These are phyloP conservation scores for Ormyrus pomaceus DNA, from an alignment of 2,888 invertebrate genomes.

Conservation along the genomic window DNA sequence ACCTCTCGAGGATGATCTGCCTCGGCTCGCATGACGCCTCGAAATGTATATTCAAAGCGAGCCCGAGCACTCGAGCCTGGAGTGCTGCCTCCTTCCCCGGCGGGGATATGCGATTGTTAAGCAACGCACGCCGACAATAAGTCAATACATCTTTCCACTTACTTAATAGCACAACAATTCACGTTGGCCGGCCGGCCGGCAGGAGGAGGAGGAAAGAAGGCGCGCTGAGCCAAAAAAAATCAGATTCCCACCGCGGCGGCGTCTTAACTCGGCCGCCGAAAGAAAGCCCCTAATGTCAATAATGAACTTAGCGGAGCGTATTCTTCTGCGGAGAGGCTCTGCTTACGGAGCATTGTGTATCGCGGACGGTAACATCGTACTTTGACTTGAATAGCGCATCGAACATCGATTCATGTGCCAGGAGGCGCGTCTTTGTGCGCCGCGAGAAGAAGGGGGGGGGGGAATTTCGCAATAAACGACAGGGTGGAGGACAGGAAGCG, in stretches of 20 bases:
- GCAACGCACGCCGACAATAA: conserved; percentile 48
- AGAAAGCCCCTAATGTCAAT: conserved; percentile 50
- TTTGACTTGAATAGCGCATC: conserved; percentile 49
- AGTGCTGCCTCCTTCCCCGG: background rate
- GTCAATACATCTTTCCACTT: conserved; percentile 52
- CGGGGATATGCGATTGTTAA: conserved; percentile 22
- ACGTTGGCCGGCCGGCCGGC: background rate
- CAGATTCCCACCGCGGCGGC: background rate
- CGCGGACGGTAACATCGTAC: conserved; percentile 22
- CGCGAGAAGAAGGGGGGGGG: background rate
- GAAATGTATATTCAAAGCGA: conserved; percentile 32
- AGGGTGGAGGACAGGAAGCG: background rate
- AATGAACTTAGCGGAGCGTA: conserved; percentile 48
- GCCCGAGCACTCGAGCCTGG: background rate
- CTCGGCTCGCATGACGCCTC: conserved; percentile 10
- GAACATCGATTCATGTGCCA: conserved; percentile 52
- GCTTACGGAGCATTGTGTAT: conserved; percentile 35
- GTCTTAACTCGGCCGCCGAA: conserved; percentile 12
- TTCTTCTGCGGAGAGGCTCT: background rate
- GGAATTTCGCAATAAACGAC: conserved; percentile 21
- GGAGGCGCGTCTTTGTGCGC: conserved; percentile 26
- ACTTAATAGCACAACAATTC: conserved; percentile 52
- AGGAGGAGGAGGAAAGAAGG: background rate
- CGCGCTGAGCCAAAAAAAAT: background rate
- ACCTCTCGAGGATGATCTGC: conserved; percentile 17